phyloP scores from a whole-genome alignment of 2,797 vertebrate species.

The Pteropus rufus region DNA sequence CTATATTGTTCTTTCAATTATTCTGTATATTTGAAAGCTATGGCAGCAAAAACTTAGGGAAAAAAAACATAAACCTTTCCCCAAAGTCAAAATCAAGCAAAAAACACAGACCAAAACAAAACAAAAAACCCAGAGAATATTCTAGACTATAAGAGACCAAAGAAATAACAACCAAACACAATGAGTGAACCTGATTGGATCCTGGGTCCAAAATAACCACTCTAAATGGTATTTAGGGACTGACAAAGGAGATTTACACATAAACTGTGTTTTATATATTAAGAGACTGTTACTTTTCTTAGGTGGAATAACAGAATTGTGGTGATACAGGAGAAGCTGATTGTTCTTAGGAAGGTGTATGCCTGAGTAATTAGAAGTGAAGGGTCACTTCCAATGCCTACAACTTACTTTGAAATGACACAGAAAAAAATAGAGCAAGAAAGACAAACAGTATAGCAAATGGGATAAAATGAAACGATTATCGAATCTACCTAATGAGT shows the following conservation, averaged over 20 bases:
- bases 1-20: neutral
- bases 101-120: neutral
- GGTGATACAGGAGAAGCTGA: neutral
- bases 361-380: neutral
- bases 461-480: neutral
- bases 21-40: neutral
- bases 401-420: neutral
- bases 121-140: neutral
- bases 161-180: neutral
- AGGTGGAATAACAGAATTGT: neutral
- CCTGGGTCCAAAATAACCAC: neutral
- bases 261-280: neutral
- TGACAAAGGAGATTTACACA: neutral
- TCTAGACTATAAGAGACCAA: neutral
- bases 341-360: neutral
- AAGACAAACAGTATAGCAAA: slow-evolving; percentile 5
- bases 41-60: neutral
- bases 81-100: neutral
- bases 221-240: neutral
- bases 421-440: neutral
- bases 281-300: neutral
- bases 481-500: neutral
- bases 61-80: neutral
- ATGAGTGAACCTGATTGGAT: neutral
- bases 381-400: neutral